Evolutionary conservation across 2,888 invertebrate species (phyloP), one percentile per base, ranked within the genome.

Genomic region (Cyaniris semiargus): DNA sequence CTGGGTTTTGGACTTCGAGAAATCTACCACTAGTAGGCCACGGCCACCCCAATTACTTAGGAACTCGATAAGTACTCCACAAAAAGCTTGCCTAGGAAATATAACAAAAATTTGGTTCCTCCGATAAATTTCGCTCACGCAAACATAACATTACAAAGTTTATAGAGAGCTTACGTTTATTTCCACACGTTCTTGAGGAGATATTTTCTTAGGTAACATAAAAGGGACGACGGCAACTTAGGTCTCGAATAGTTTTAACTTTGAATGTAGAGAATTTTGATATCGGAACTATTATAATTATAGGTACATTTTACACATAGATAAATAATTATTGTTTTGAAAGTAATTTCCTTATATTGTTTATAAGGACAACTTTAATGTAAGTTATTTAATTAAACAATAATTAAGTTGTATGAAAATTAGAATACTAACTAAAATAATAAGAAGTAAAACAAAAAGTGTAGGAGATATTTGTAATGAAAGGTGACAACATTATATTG

Each of bases 111-210:
- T 48, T 13, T 44, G 15, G 48, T 27, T 23, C 74, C 74, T 74
- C 27, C 18, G 10, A 74, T 18, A 74, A 53, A 74, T 72, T 48
- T 53, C 18, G 1, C 48, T 74, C 74, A 74, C 74, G 74, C 74
- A 74, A 74, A 74, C 74, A 21, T 27, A 74, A 48, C 53, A 74
- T 74, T 74, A 23, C 74, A 53, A 74, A 53, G 44, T 74, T 74
- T 48, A 72, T 72, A 72, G 21, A 74, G 53, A 74, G 53, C 48
- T 74, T 18, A 44, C 23, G 48, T 27, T 74, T 74, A 44, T 53
- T 74, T 74, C 53, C 44, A 74, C 74, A 53, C 74, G 74, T 18
- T 74, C 18, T 72, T 23, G 44, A 44, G 72, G 21, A 74, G 53
- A 74, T 74, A 48, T 74, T 53, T 74, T 74, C 53, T 53, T 23